A percentile compares a stretch with the other conserved stretches of the same genome.
These are phyloP conservation scores for Porites lutea DNA, from an alignment of 64 coral and sea anemone species.

Conservation along the genomic window DNA sequence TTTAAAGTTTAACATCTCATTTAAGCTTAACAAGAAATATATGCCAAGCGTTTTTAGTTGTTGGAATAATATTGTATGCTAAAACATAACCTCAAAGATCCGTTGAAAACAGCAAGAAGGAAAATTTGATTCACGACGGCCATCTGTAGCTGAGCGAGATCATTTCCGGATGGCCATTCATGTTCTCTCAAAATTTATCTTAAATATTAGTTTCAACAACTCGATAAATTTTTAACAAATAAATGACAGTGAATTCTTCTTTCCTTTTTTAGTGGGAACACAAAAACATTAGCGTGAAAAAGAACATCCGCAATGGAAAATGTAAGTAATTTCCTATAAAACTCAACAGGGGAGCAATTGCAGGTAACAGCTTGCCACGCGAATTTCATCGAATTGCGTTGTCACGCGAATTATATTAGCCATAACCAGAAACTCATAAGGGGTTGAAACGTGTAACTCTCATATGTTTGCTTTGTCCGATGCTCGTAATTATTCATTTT, in stretches of 20 bases:
- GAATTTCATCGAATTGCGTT: too few species aligned
- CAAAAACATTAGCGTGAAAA: neutral
- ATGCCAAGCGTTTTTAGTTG: neutral
- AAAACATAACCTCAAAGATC: neutral
- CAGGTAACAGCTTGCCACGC: too few species aligned
- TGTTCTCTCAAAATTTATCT: neutral
- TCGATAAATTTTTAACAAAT: neutral
- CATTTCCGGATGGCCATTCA: neutral
- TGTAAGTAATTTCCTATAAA: neutral
- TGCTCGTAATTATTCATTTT: too few species aligned
- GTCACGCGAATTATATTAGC: too few species aligned
- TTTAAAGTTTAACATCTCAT: too few species aligned
- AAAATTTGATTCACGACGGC: neutral
- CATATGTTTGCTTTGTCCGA: too few species aligned
- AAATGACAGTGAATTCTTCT: neutral
- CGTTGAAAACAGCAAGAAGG: too few species aligned
- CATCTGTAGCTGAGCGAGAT: neutral
- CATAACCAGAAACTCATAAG: too few species aligned
- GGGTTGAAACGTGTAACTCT: too few species aligned
- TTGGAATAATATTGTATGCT: neutral
- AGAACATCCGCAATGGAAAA: constrained; percentile 1
- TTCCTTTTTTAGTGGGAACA: neutral
- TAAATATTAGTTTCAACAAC: too few species aligned
- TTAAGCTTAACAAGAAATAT: too few species aligned
- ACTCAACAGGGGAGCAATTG: neutral